A percentile compares a stretch with the other conserved stretches of the same genome.
Evolutionary conservation across 2,888 invertebrate species (phyloP).

Genomic region (Drepanosiphum platanoidis): DNA sequence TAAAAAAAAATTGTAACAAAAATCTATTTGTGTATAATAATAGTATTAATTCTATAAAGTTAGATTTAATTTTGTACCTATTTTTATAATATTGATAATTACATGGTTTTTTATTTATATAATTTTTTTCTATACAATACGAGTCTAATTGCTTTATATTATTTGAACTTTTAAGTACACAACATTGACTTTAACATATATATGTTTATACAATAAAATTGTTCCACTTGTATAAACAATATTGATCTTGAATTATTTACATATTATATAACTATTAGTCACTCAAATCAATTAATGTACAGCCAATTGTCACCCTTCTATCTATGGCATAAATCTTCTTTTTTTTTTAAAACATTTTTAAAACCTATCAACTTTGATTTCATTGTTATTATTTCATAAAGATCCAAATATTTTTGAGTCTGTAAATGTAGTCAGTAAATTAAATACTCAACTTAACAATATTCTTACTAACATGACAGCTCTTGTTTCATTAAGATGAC

Average conservation of each 20-base stretch:
- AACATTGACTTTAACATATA: background rate
- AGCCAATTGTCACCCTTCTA: too few relatives aligned
- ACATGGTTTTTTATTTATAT: slow-evolving; percentile 15
- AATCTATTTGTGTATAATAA: background rate
- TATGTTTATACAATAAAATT: background rate
- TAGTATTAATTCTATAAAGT: background rate
- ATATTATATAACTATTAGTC: background rate
- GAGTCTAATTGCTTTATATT: background rate
- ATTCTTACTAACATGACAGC: too few relatives aligned
- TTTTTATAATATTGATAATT: background rate
- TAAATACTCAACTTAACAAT: too few relatives aligned
- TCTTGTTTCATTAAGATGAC: too few relatives aligned
- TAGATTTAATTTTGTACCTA: background rate
- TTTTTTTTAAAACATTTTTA: too few relatives aligned
- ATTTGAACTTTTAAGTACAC: background rate
- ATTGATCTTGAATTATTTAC: background rate
- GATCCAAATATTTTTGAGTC: too few relatives aligned
- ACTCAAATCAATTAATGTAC: too few relatives aligned
- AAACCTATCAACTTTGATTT: too few relatives aligned
- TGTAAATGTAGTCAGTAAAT: too few relatives aligned
- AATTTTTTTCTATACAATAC: slow-evolving; percentile 20
- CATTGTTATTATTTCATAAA: too few relatives aligned
- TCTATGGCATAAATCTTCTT: too few relatives aligned
- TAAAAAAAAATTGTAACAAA: background rate
- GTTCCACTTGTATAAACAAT: background rate